These are phyloP conservation scores for Clusia tigrina DNA, from an alignment of 2,888 invertebrate species.

Conservation along the genomic window DNA sequence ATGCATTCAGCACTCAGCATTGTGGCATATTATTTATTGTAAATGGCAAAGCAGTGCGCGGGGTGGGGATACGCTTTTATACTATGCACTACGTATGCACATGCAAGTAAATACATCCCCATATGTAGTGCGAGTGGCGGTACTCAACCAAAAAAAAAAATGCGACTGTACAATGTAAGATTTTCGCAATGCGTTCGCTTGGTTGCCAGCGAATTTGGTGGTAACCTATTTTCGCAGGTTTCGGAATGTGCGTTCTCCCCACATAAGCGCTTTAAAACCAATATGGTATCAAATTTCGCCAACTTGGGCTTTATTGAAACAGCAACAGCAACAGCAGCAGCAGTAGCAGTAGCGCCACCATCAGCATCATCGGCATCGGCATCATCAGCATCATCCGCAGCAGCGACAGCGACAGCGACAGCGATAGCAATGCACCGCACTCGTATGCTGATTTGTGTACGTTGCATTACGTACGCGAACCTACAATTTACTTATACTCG, in stretches of 20 bases:
- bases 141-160: background rate
- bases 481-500: too few species aligned
- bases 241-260: conserved; percentile 10
- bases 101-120: background rate
- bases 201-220: too few species aligned
- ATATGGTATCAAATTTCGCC: conserved; percentile 6
- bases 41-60: background rate
- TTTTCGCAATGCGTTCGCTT: conserved; percentile 20
- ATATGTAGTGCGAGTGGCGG: background rate
- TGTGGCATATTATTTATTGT: background rate
- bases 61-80: too few species aligned
- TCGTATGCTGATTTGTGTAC: too few species aligned
- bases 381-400: too few species aligned
- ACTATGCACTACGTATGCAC: background rate
- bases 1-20: background rate
- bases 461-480: too few species aligned
- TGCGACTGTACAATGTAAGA: conserved; percentile 5
- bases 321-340: conserved; percentile 23
- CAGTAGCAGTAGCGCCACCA: too few species aligned
- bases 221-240: conserved; percentile 14
- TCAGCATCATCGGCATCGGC: too few species aligned
- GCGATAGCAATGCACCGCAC: too few species aligned
- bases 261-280: background rate
- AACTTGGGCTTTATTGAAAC: background rate
- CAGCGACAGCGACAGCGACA: too few species aligned